A percentile compares a stretch with the other conserved stretches of the same genome.
These are phyloP conservation scores for Empidonax alnorum DNA, from an alignment of 2,113 vertebrate species.

Conservation along the genomic window DNA sequence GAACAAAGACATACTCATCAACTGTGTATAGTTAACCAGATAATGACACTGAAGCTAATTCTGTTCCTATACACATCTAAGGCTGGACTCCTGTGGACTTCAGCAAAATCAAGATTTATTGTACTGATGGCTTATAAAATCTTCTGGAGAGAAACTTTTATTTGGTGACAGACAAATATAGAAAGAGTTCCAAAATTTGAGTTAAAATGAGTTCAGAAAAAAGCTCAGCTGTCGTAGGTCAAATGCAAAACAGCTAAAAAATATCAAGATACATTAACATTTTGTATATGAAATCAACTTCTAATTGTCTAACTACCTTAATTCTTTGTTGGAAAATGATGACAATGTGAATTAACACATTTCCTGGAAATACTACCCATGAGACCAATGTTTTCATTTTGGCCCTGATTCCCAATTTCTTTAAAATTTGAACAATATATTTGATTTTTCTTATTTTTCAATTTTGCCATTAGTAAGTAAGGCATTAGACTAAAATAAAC, in stretches of 20 bases:
- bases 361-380: background rate
- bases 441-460: background rate
- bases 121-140: background rate
- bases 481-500: background rate
- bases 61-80: background rate
- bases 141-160: background rate
- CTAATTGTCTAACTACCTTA: background rate
- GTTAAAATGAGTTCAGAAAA: background rate
- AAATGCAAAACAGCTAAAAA: background rate
- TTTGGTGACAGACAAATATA: background rate
- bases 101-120: background rate
- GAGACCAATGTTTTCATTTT: background rate
- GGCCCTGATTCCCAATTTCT: background rate
- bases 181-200: background rate
- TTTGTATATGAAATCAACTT: background rate
- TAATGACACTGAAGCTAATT: background rate
- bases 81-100: background rate
- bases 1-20: background rate
- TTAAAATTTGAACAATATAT: background rate
- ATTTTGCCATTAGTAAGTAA: background rate
- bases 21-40: background rate
- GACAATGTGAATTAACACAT: background rate
- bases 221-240: background rate
- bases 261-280: background rate
- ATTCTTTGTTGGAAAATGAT: background rate